Base-by-base conservation (phyloP, 2,888 invertebrate species). In the Platycheirus rosarum region DNA sequence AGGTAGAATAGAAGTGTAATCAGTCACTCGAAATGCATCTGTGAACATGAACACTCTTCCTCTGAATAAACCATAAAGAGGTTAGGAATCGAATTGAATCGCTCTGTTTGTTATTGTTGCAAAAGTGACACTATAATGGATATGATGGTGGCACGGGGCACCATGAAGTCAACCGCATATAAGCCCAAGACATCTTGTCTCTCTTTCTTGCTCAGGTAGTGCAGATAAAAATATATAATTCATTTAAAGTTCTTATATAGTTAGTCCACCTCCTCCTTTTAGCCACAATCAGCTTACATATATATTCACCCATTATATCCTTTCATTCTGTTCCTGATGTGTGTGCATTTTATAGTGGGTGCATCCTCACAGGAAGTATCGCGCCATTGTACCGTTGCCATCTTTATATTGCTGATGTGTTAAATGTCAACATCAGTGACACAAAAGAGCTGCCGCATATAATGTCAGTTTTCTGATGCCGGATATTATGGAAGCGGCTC, bases 361-460 rank as follows among this genome's bases (percentile, higher is more conserved):
- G 69, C 79, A 76, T 60, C 48, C 76, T 70, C 65, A 62, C 46
- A 42, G 57, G 23, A 48, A 76, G 18, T 71, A 76, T 76, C 70
- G 29, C 70, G 46, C 73, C 49, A 20, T 18, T 18, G 18, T n/a
- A 3, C 5, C 35, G 55, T 55, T 32, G 51, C 18, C 53, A 20
- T 53, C 53, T 57, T 40, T 44, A 60, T 80, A 80, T 80, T 80
- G 80, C 80, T 80, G 80, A 80, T 76, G 80, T 76, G 80, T 80
- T 80, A 80, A 80, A 80, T 71, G 80, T 80, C 80, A 80, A 76
- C 80, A 76, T 71, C 70, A 70, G 40, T 76, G 80, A 62, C 76
- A 76, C 53, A 53, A 76, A 80, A 76, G 76, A 76, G 66, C 70
- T 76, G 65, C 60, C 60, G 70, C 65, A 80, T 53, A 70, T 53